phyloP scores from a whole-genome alignment of 2,797 vertebrate species.

The Aeoliscus strigatus region DNA sequence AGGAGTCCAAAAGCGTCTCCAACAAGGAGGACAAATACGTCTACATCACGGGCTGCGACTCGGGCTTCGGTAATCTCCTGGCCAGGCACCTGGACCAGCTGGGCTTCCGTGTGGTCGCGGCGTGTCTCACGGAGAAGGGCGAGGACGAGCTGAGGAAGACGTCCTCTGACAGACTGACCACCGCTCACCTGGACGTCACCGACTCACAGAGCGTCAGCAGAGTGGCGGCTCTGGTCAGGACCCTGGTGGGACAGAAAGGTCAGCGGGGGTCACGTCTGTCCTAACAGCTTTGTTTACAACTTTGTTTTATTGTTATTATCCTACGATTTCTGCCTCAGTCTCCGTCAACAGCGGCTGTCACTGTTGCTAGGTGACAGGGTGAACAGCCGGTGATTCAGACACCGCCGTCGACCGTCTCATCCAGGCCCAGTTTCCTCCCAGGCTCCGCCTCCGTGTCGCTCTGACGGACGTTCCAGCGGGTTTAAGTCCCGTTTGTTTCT shows the following conservation, averaged over 20 bases:
- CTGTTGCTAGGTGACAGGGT: too few relatives aligned
- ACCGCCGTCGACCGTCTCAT: too few relatives aligned
- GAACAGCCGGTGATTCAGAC: too few relatives aligned
- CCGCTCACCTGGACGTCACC: conserved; percentile 64
- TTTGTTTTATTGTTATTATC: too few relatives aligned
- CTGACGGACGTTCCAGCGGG: too few relatives aligned
- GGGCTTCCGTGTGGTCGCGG: conserved; percentile 69
- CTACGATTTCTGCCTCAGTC: too few relatives aligned
- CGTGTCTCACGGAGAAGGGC: conserved; percentile 70
- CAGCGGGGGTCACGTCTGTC: too few relatives aligned
- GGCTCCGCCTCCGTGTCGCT: too few relatives aligned
- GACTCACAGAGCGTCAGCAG: conserved; percentile 57
- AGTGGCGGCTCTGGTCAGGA: conserved; percentile 48
- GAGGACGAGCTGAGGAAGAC: conserved; percentile 71
- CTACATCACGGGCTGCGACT: conserved; percentile 77
- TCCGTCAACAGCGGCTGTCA: too few relatives aligned
- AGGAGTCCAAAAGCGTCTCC: conserved; percentile 59
- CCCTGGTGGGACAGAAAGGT: conserved; percentile 66
- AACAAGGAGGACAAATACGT: conserved; percentile 65
- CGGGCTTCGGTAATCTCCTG: conserved; percentile 70
- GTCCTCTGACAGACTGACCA: conserved; percentile 53
- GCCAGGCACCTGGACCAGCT: conserved; percentile 65
- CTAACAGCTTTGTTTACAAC: too few relatives aligned
- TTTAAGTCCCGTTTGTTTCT: too few relatives aligned
- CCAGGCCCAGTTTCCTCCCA: too few relatives aligned